These are phyloP conservation scores for Pollenia griseotomentosa DNA, from an alignment of 2,888 invertebrate species.

Conservation along the genomic window DNA sequence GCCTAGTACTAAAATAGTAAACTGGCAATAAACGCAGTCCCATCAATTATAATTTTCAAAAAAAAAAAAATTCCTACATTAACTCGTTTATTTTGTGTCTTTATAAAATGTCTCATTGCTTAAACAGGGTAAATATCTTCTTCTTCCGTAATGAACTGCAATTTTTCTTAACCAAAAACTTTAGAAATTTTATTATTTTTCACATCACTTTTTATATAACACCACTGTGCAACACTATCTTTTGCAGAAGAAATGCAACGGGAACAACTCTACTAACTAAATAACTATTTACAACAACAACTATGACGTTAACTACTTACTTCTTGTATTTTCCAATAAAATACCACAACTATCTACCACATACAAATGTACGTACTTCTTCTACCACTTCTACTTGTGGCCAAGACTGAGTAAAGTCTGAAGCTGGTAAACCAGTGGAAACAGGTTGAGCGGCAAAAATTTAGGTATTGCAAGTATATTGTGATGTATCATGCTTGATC, in stretches of 20 bases:
- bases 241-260: conserved; percentile 65
- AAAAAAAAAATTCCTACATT: too few relatives aligned
- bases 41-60: too few relatives aligned
- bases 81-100: too few relatives aligned
- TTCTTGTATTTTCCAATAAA: conserved; percentile 16
- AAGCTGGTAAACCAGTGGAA: conserved; percentile 72
- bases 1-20: too few relatives aligned
- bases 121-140: too few relatives aligned
- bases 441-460: conserved; percentile 74
- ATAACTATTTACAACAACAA: conserved; percentile 55
- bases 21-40: too few relatives aligned
- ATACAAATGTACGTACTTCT: background rate
- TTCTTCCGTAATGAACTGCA: too few relatives aligned
- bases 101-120: too few relatives aligned
- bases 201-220: too few relatives aligned
- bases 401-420: conserved; percentile 19
- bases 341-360: conserved; percentile 3
- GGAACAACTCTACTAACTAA: conserved; percentile 59
- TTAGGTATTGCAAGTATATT: conserved; percentile 58
- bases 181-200: too few relatives aligned
- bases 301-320: conserved; percentile 6
- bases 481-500: conserved; percentile 70
- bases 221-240: conserved; percentile 11
- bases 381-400: conserved; percentile 32
- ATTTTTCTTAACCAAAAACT: too few relatives aligned